Evolutionary conservation across 1,140 invertebrate genomes (phyloP).

Genomic region (Listronotus oregonensis): DNA sequence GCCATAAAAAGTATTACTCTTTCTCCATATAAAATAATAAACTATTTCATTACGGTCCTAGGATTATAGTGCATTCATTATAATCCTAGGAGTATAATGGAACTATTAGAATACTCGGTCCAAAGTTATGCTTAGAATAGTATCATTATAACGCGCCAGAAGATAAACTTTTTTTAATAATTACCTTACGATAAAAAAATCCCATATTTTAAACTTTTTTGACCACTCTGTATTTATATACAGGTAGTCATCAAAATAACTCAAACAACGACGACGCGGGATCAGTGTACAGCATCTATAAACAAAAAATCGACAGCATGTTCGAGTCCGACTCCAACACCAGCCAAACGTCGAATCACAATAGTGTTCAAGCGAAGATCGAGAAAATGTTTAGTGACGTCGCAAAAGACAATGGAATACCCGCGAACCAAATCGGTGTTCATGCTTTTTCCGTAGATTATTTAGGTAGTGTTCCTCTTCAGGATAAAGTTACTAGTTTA

Average conservation of each 20-base stretch:
- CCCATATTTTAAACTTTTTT: no score
- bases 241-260: slow-evolving; percentile 10
- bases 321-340: slow-evolving; percentile 71
- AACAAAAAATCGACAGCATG: slow-evolving; percentile 81
- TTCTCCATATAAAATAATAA: no score
- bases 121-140: no score
- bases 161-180: no score
- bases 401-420: slow-evolving; percentile 65
- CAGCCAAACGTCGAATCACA: slow-evolving; percentile 59
- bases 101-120: no score
- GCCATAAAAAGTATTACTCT: no score
- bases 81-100: no score
- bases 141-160: no score
- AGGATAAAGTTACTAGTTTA: slow-evolving; percentile 79
- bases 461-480: slow-evolving; percentile 77
- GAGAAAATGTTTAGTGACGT: slow-evolving; percentile 85
- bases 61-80: no score
- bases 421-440: slow-evolving; percentile 55
- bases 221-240: neutral
- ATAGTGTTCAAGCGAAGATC: slow-evolving; percentile 81
- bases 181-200: no score
- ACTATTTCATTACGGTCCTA: no score
- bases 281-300: slow-evolving; percentile 70
- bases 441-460: slow-evolving; percentile 78
- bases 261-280: slow-evolving; percentile 57